phyloP scores from a whole-genome alignment of 1,140 invertebrate genomes.

The Metopolophium dirhodum region DNA sequence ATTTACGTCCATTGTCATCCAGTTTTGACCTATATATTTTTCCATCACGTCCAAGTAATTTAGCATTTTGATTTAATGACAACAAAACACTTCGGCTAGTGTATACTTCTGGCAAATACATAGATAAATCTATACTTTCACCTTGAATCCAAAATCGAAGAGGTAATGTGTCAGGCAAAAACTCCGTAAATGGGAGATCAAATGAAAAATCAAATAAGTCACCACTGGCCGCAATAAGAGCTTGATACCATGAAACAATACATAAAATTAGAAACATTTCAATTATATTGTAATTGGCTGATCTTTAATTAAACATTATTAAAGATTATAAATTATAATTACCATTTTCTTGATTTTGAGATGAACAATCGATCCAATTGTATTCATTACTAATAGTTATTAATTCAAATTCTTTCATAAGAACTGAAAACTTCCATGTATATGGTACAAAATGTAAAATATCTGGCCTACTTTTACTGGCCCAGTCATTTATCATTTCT shows the following conservation, averaged over 20 bases:
- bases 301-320: background rate
- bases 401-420: conserved; percentile 95
- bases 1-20: conserved; percentile 71
- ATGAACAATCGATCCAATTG: conserved; percentile 99
- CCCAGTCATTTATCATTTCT: conserved; percentile 97
- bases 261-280: conserved; percentile 59
- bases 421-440: conserved; percentile 90
- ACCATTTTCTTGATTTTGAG: conserved; percentile 91
- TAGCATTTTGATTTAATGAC: conserved; percentile 88
- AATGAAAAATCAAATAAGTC: conserved; percentile 92
- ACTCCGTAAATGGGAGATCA: conserved; percentile 90
- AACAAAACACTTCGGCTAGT: conserved; percentile 82
- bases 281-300: background rate
- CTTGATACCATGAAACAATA: conserved; percentile 62
- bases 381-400: conserved; percentile 94
- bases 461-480: conserved; percentile 86
- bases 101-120: conserved; percentile 90
- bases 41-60: conserved; percentile 80
- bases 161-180: conserved; percentile 84
- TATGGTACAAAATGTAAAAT: conserved; percentile 95
- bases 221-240: conserved; percentile 90
- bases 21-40: conserved; percentile 63
- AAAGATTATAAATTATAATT: conserved; percentile 58
- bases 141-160: conserved; percentile 93
- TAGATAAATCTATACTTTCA: conserved; percentile 86